Evolutionary conservation across 1,140 invertebrate genomes (phyloP).

Genomic region (Drosophila melanogaster): Release_6_plus_ISO1_MT NC_004354.4:9311501-9312000

Average conservation of each 20-base stretch:
- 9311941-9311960: not conserved
- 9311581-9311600: no score
- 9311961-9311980: not conserved
- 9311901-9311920: slow-evolving; percentile 1
- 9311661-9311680: slow-evolving; percentile 52
- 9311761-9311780: slow-evolving; percentile 4
- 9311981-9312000: not conserved
- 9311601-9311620: slow-evolving; percentile 44
- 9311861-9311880: slow-evolving; percentile 19
- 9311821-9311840: slow-evolving; percentile 84
- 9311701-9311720: no score
- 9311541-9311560: not conserved
- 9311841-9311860: slow-evolving; percentile 72
- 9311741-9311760: no score
- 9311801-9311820: slow-evolving; percentile 82
- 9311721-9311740: not conserved
- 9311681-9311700: slow-evolving; percentile 5
- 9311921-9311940: slow-evolving; percentile 2
- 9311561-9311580: no score
- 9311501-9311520: slow-evolving; percentile 44
- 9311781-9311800: slow-evolving; percentile 74
- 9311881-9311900: not conserved
- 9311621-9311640: slow-evolving; percentile 84
- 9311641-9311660: slow-evolving; percentile 79
- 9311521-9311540: slow-evolving; percentile 13